Base-by-base conservation (phyloP, 37 sponge, comb jelly and placozoan species). In the Oscarella lobularis region DNA sequence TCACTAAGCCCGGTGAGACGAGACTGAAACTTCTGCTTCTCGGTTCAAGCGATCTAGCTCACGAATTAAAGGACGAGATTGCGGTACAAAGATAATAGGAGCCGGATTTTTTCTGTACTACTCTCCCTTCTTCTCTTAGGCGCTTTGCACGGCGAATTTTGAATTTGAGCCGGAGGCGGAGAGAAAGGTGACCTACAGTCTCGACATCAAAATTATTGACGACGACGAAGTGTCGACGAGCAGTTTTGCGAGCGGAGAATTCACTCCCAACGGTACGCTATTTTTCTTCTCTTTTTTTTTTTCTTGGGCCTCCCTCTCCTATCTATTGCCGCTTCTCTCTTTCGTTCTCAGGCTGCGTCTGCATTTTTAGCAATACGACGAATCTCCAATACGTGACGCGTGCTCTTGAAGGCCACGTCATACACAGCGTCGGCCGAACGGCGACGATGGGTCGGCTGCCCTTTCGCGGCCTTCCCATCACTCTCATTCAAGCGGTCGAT, bases 401-500 rank as follows among this genome's bases (percentile, higher is more conserved):
- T 27, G 60, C 60, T 48, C 20, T 48, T 27, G 60, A 48, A 27
- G 60, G 60, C 20, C 60, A 48, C 60, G 20, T 48, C 60, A 27
- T 48, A 20, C 14, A 9, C 60, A 48, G 60, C 60, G n/a, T n/a
- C n/a, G 20, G 20, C 20, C 20, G 60, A 9, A 20, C 60, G 9
- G 14, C 6, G 31, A 5, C 71, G 6, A 32, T 68, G 31, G 31
- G 4, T 4, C 71, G 29, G 29, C 29, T 68, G 6, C 71, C 71
- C 5, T 68, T 68, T 35, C 6, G 71, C 6, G 71, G 71, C 29
- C 71, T 68, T 32, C 71, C 71, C 4, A 29, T 4, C 31, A 14
- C 71, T 5, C 71, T 68, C 33, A 35, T 68, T 4, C 6, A 68
- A 29, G 71, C 71, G 35, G 71, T 68, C 6, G 71, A 68, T 14